Evolutionary conservation across 2,888 invertebrate species (phyloP), one percentile per base, ranked within the genome.

Genomic region (Leucophora obtusa): DNA sequence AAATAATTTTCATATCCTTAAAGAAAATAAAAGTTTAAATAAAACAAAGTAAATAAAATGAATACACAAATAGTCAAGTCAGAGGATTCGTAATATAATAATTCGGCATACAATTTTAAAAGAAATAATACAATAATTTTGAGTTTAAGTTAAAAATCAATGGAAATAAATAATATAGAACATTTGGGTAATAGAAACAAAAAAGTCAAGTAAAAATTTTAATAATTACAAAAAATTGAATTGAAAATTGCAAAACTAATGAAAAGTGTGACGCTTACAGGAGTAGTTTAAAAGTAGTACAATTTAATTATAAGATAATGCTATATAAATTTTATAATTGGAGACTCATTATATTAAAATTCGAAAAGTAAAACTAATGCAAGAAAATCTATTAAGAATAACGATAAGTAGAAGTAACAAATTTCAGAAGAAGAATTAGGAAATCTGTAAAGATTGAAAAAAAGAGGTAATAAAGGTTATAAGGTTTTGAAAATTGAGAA

Each of bases 401-500:
- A 17, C n/a, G 21, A 21, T 53, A 53, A 51, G 51, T 28, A 35
- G 24, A 35, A 35, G 43, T 2, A 21, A 21, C 21, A 21, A 21
- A 21, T 21, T 21, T 21, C 4, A 51, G 24, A 50, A 18, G 43
- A 35, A 54, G 38, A 43, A 38, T 38, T 6, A 47, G n/a, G 9
- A 76, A 58, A 9, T 77, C 77, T 77, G 77, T 21, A 77, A 77
- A 66, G 54, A 43, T 62, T 10, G 66, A 35, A 15, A 63, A 69
- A 62, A 50, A 11, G 50, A 33, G 58, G 54, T n/a, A 54, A 28
- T 1, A 28, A 7, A 28, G 28, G 6, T 28, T 4, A 28, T 6
- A 4, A 28, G 6, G 7, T 6, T 28, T 28, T 1, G 4, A 28
- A 8, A 15, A 60, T 11, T 14, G 1, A 35, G 14, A 35, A 53